These are phyloP conservation scores for Leptinotarsa undecemlineata DNA, from an alignment of 1,140 invertebrate genomes.

Conservation along the genomic window DNA sequence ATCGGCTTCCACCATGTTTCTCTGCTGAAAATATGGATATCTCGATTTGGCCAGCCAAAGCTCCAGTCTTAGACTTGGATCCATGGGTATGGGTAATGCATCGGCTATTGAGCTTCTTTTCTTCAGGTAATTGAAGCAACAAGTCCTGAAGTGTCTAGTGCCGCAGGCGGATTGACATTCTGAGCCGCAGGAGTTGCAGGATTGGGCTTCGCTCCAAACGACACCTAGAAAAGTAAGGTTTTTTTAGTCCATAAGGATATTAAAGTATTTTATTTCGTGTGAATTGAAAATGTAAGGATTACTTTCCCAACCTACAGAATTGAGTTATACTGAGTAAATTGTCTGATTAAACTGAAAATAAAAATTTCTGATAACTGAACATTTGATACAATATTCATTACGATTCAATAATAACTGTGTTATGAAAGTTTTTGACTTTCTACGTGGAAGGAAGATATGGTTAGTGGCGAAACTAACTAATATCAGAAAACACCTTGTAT, in stretches of 20 bases:
- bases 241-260: background rate
- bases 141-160: conserved; percentile 62
- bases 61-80: conserved; percentile 51
- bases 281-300: too few relatives aligned
- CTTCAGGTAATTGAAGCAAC: conserved; percentile 66
- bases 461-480: too few relatives aligned
- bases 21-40: conserved; percentile 42
- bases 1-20: conserved; percentile 20
- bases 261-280: too few relatives aligned
- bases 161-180: conserved; percentile 63
- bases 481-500: too few relatives aligned
- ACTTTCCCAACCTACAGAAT: too few relatives aligned
- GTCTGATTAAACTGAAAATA: too few relatives aligned
- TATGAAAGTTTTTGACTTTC: too few relatives aligned
- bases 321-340: too few relatives aligned
- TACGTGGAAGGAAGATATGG: too few relatives aligned
- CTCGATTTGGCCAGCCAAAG: conserved; percentile 50
- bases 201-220: conserved; percentile 53
- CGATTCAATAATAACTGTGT: too few relatives aligned
- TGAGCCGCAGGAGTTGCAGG: conserved; percentile 63
- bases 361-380: too few relatives aligned
- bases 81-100: conserved; percentile 37
- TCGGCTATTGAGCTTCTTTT: conserved; percentile 50
- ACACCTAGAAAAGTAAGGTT: conserved; percentile 35
- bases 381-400: too few relatives aligned